phyloP scores from a whole-genome alignment of 2,888 invertebrate species.

The Brachylomia viminalis region DNA sequence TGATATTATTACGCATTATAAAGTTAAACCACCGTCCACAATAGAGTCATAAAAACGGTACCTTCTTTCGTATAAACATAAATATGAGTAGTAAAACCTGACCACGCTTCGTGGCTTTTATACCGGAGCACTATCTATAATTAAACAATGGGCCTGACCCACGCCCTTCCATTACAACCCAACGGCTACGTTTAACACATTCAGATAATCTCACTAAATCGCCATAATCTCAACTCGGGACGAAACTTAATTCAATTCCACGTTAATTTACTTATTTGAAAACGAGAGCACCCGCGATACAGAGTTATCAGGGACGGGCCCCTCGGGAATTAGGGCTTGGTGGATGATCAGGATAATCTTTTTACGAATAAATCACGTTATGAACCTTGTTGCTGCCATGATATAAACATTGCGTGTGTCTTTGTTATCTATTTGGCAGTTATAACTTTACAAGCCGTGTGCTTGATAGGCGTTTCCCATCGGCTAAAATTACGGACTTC shows the following conservation, averaged over 20 bases:
- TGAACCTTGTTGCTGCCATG: constrained; percentile 60
- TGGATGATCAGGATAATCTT: constrained; percentile 84
- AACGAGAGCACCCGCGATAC: constrained; percentile 81
- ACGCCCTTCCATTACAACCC: constrained; percentile 83
- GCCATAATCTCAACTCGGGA: constrained; percentile 86
- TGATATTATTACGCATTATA: constrained; percentile 66
- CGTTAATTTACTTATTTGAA: constrained; percentile 89
- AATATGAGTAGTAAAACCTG: constrained; percentile 74
- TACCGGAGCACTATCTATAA: constrained; percentile 84
- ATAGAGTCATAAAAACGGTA: constrained; percentile 70
- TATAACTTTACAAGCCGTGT: constrained; percentile 10
- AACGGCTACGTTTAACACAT: constrained; percentile 87
- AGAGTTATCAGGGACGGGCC: constrained; percentile 78
- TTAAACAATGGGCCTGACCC: constrained; percentile 86
- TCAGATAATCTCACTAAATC: constrained; percentile 88
- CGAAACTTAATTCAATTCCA: constrained; percentile 88
- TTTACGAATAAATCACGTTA: constrained; percentile 81
- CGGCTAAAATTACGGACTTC: neutral
- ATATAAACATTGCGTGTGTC: constrained; percentile 48
- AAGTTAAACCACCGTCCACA: constrained; percentile 66
- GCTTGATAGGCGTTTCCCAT: neutral
- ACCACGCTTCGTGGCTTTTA: constrained; percentile 74
- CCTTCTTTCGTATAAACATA: constrained; percentile 72
- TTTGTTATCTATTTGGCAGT: constrained; percentile 45
- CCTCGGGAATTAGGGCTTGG: constrained; percentile 76